Base-by-base conservation (phyloP, 2,797 vertebrate genomes). In the Pseudocheirus occidentalis region DNA sequence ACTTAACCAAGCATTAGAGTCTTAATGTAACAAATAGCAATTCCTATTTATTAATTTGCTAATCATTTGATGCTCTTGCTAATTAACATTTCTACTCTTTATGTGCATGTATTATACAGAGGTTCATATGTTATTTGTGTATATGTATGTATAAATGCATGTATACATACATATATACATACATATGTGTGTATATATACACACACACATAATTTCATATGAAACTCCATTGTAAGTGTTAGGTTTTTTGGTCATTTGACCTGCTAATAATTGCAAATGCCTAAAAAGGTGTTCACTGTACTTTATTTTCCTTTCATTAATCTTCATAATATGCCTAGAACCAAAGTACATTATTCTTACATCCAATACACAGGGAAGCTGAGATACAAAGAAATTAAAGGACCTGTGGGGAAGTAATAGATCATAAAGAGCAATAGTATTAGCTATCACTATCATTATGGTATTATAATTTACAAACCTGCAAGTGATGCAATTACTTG, bases 231-330 rank as follows among this genome's bases (percentile, higher is more conserved):
- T 92, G 12, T 28, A 55, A 13, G 92, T 58, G 55, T 90, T 96
- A 93, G 56, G 52, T 95, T 93, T 94, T 57, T 57, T 66, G 12
- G 53, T 93, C 93, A 95, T 89, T 92, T 28, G 53, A n/a, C n/a
- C 93, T 90, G 95, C 81, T 90, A 92, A 95, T 54, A 66, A 55
- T 93, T 95, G 58, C 92, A 94, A 93, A 93, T 96, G 62, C 94
- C 59, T 94, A 73, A 92, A n/a, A 91, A 55, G 0, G 0, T 50
- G 94, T 93, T 94, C 87, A 91, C 5, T 91, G 58, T 91, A 96
- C 66, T 96, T 91, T 57, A 96, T 92, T 94, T 93, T 95, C 95
- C 91, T 92, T 97, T 95, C 89, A 92, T 94, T 93, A 97, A 96
- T 81, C 94, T 87, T 90, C 87, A 95, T n/a, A 89, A 93, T 87